Conservation (phyloP, 2,888 invertebrate genomes). For the Xestoiulus laeticollis region DNA sequence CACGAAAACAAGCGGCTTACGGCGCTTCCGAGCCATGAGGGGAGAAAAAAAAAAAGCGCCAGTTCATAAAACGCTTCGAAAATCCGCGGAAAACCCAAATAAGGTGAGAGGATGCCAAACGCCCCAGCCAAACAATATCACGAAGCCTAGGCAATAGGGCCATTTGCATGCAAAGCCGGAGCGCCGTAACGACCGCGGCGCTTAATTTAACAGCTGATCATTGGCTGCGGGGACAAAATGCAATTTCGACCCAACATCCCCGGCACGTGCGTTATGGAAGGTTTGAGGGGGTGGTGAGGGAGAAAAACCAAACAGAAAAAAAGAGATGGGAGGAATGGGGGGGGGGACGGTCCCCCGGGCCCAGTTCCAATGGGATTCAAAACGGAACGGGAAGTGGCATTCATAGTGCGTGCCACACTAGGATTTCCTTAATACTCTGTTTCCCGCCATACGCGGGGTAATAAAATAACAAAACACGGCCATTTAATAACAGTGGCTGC, state of each 20-base stretch:
- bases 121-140: too few species aligned
- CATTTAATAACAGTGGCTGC: background rate
- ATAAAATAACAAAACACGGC: slow-evolving; percentile 43
- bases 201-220: slow-evolving; percentile 41
- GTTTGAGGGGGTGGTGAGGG: background rate
- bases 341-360: too few species aligned
- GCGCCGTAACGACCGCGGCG: slow-evolving; percentile 28
- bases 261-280: background rate
- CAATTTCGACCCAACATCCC: background rate
- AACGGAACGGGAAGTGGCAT: slow-evolving; percentile 40
- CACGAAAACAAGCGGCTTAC: background rate
- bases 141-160: background rate
- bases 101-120: slow-evolving; percentile 6
- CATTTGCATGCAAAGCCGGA: slow-evolving; percentile 39
- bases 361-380: background rate
- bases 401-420: background rate
- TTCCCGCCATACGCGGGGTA: background rate
- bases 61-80: slow-evolving; percentile 4
- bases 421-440: slow-evolving; percentile 41
- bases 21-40: background rate
- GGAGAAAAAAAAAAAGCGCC: background rate
- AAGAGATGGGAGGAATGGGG: too few species aligned
- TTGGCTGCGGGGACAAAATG: slow-evolving; percentile 43
- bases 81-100: slow-evolving; percentile 11
- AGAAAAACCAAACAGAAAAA: background rate